These are phyloP conservation scores for Polylopha cassiicola DNA, from an alignment of 2,888 invertebrate genomes.

Conservation along the genomic window DNA sequence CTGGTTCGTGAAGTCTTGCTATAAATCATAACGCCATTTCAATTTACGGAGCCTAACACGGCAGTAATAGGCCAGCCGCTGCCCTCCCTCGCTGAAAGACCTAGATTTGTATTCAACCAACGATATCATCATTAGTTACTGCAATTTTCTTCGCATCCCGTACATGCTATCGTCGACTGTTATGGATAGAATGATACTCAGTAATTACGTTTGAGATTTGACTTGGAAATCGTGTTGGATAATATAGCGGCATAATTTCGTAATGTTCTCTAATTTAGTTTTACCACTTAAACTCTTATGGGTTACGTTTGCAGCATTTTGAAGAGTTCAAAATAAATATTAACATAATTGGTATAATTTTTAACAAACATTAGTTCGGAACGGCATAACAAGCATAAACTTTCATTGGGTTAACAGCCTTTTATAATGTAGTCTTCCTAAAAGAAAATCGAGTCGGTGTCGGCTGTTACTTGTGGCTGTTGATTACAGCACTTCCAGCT, in stretches of 20 bases:
- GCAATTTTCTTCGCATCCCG: constrained; percentile 71
- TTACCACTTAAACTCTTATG: too few relatives aligned
- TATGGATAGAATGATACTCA: constrained; percentile 55
- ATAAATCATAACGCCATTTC: constrained; percentile 73
- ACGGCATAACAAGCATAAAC: too few relatives aligned
- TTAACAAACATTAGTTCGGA: too few relatives aligned
- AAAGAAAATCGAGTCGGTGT: constrained; percentile 4
- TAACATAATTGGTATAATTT: too few relatives aligned
- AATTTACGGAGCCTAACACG: constrained; percentile 67
- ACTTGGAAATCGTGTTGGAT: constrained; percentile 48
- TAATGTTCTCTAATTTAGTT: too few relatives aligned
- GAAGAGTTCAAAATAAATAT: too few relatives aligned
- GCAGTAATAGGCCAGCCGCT: constrained; percentile 57
- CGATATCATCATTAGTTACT: constrained; percentile 72
- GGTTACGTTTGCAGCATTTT: too few relatives aligned
- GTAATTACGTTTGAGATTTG: constrained; percentile 58
- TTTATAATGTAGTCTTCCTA: background rate
- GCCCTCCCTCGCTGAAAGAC: constrained; percentile 58
- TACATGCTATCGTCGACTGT: constrained; percentile 52
- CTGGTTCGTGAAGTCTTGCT: constrained; percentile 60
- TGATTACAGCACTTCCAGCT: constrained; percentile 21
- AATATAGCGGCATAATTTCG: too few relatives aligned
- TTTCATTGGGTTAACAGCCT: constrained; percentile 36
- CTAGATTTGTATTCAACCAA: constrained; percentile 71
- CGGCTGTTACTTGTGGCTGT: constrained; percentile 20